Evolutionary conservation across 2,797 vertebrate species (phyloP), one percentile per base, ranked within the genome.

Genomic region (Triplophysa bombifrons): DNA sequence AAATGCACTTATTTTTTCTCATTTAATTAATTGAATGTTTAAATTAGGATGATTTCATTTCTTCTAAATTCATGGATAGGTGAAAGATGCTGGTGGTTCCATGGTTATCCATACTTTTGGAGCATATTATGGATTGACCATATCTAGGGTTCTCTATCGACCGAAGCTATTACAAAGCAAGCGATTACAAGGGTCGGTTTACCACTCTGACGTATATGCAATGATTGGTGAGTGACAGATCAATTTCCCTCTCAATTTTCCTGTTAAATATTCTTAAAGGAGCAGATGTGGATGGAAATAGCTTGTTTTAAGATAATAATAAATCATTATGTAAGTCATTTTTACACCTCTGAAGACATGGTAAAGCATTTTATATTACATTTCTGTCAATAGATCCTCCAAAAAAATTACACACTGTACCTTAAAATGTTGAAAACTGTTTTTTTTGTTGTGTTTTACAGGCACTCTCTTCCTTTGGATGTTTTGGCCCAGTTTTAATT

Each of bases 401-500:
- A 38, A 7, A 38, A 38, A 38, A 38, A 30, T 30, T 7, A 38
- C 8, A 38, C 38, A 38, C 38, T 38, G 38, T 4, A 38, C 38
- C 38, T 38, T 38, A 8, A 38, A 41, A 2, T 41, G 38, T 10
- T 10, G 38, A 1, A 41, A 27, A 61, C 13, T 61, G 34, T 19
- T 64, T 64, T 64, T 38, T n/a, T 10, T 14, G 2, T 16, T 41
- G 9, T 14, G 9, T 65, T 12, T 20, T 19, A 20, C 16, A 99
- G 98, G 98, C 2, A 99, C 98, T 4, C 91, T 99, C 46, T 99
- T 96, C 88, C 90, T 99, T 20, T 99, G 98, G 98, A 95, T 98
- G 93, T 99, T 95, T 88, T 99, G 98, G 98, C 98, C 98, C 72
- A 99, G 98, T 86, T 99, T 99, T 89, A 99, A 99, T 90, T 99